Evolutionary conservation across 2,113 vertebrate species (phyloP).

Genomic region (Turnix velox): DNA sequence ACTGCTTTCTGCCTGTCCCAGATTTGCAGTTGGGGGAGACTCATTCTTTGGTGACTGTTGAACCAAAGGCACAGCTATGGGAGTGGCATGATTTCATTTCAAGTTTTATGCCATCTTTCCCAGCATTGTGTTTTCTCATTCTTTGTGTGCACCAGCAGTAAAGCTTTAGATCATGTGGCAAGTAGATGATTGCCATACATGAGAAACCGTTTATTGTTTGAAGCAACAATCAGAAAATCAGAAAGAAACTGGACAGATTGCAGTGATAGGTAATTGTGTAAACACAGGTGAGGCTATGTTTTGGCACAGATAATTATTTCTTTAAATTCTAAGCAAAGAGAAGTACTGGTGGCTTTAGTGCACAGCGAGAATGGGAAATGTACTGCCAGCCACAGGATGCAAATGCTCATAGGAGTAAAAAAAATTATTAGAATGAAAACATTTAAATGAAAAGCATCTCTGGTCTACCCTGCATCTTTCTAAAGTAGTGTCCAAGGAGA

Average conservation of each 20-base stretch:
- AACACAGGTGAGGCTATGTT: not conserved
- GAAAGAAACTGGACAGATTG: not conserved
- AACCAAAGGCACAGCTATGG: not conserved
- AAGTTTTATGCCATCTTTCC: not conserved
- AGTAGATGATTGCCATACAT: not conserved
- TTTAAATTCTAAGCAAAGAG: not conserved
- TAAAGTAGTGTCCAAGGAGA: not conserved
- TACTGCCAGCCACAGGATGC: not conserved
- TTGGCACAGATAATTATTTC: not conserved
- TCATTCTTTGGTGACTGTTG: not conserved
- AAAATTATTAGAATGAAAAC: not conserved
- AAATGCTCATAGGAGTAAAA: not conserved
- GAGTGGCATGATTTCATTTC: not conserved
- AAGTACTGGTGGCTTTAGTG: not conserved
- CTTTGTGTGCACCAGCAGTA: not conserved
- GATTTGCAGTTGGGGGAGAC: not conserved
- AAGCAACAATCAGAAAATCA: not conserved
- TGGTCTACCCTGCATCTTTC: not conserved
- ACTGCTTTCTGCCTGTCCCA: not conserved
- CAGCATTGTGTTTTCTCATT: not conserved
- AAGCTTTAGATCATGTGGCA: not conserved
- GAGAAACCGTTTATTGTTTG: not conserved
- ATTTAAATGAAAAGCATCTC: not conserved
- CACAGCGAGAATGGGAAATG: not conserved
- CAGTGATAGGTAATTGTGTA: not conserved